Evolutionary conservation across 2,888 invertebrate species (phyloP), one percentile per base, ranked within the genome.

Genomic region (Oxycera nigricornis): DNA sequence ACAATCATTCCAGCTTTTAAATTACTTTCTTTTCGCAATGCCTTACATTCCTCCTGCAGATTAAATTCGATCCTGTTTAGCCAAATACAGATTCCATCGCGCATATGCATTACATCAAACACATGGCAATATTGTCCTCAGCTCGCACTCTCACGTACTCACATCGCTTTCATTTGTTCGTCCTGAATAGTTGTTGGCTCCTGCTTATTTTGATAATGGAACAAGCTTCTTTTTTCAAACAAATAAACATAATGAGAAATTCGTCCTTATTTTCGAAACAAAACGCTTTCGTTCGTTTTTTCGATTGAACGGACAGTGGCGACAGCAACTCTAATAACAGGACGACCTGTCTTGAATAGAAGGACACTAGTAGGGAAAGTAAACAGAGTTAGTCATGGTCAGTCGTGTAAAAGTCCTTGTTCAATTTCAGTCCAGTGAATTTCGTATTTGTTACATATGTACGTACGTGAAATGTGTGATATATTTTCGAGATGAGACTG

Each of bases 181-280:
- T 30, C n/a, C n/a, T n/a, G n/a, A n/a, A n/a, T 31, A 1, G 26
- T 26, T 57, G 3, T n/a, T 17, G 17, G 46, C 3, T 3, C 22
- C 24, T 24, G 1, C 22, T 74, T 76, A 74, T 76, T 76, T 76
- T 74, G 76, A 73, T 76, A 74, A 76, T 74, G 74, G 76, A 74
- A 74, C 6, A 70, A 55, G 73, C 74, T n/a, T 74, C 74, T 72
- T 57, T 76, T 76, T 74, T 74, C 76, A 76, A 76, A 76, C 76
- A 76, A 76, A 74, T 74, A 76, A 76, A 74, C 73, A 76, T 76
- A 76, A 76, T 76, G 76, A 76, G 70, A 31, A 70, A 31, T 70
- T 55, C 31, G 70, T 73, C 72, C 72, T 70, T 72, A 61, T 73
- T 73, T 73, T 76, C 57, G 73, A 75, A 75, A 75, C 68, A 75